Evolutionary conservation across 1,140 invertebrate species (phyloP), one percentile per base, ranked within the genome.

Genomic region (Saxidomus purpurata): DNA sequence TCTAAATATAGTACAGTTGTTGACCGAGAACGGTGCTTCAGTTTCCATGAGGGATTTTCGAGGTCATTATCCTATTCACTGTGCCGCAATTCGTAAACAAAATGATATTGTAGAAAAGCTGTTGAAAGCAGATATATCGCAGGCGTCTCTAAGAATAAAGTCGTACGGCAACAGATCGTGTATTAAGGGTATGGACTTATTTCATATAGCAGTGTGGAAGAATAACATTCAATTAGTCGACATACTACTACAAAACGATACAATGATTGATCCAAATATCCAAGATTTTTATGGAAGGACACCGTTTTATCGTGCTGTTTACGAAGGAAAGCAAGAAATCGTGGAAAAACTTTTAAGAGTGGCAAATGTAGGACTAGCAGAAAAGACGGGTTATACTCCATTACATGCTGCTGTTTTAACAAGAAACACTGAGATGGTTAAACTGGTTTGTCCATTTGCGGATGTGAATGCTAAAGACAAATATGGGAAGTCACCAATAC

Each of bases 221-320:
- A 40, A 84, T 17, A 69, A 84, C 43, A 47, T 8, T n/a, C 28
- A 84, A 8, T 11, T 84, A 55, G 1, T 84, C 0, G 28, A 69
- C 31, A 17, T 71, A 49, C 40, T 84, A 22, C 0, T 69, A 19
- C 19, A 43, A 40, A 11, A 11, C 9, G 47, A 71, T 19, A 36
- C 31, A 11, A n/a, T n/a, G n/a, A n/a, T n/a, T n/a, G n/a, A 84
- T 69, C 59, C 61, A 8, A 69, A 84, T 19, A 28, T 69, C 19
- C 43, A 84, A 69, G 81, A 84, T 47, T 69, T n/a, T 8, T 84
- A 63, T 84, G 81, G 81, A 15, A 19, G 49, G n/a, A 84, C 81
- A 15, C 61, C 81, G n/a, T 71, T 84, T 17, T 84, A 63, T 69
- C n/a, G 36, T 84, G 59, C 81, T 6, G 36, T 47, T 17, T 63